Percentiles rank a stretch among this genome's conserved stretches.
Evolutionary conservation across 1,140 invertebrate genomes (phyloP).

Genomic region (Zelostemma sp.): DNA sequence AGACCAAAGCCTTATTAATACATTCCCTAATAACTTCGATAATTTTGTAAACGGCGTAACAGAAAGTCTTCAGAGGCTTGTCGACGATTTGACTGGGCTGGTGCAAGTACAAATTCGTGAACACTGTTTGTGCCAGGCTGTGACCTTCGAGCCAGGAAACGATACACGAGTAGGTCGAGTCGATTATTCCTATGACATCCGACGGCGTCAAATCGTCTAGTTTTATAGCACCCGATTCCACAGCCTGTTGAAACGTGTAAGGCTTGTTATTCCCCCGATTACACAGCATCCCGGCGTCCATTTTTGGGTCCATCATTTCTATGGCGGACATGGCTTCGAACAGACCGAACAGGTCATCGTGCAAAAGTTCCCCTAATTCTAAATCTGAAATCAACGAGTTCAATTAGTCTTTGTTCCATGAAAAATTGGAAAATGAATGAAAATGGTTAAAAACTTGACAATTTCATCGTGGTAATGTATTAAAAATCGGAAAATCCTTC

Average conservation of each 20-base stretch:
- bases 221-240: conserved; percentile 84
- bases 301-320: conserved; percentile 99
- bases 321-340: conserved; percentile 99
- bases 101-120: conserved; percentile 96
- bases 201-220: conserved; percentile 79
- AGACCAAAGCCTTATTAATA: conserved; percentile 88
- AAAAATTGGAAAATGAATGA: conserved; percentile 3
- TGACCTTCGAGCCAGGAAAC: conserved; percentile 96
- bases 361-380: conserved; percentile 87
- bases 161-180: conserved; percentile 91
- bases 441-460: too few species aligned
- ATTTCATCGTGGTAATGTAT: too few species aligned
- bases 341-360: conserved; percentile 92
- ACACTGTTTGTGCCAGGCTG: conserved; percentile 96
- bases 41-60: conserved; percentile 89
- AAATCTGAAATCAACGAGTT: conserved; percentile 73
- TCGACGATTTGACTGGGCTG: conserved; percentile 89
- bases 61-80: conserved; percentile 87
- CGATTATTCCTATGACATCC: conserved; percentile 91
- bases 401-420: neutral
- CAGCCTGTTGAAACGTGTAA: conserved; percentile 89
- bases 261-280: conserved; percentile 88
- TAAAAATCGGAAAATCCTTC: too few species aligned
- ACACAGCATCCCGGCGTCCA: conserved; percentile 98
- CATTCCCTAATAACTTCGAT: conserved; percentile 92